A percentile compares a stretch with the other conserved stretches of the same genome.
Conservation (phyloP, 1,140 invertebrate genomes). For the Drosophila triauraria region DNA sequence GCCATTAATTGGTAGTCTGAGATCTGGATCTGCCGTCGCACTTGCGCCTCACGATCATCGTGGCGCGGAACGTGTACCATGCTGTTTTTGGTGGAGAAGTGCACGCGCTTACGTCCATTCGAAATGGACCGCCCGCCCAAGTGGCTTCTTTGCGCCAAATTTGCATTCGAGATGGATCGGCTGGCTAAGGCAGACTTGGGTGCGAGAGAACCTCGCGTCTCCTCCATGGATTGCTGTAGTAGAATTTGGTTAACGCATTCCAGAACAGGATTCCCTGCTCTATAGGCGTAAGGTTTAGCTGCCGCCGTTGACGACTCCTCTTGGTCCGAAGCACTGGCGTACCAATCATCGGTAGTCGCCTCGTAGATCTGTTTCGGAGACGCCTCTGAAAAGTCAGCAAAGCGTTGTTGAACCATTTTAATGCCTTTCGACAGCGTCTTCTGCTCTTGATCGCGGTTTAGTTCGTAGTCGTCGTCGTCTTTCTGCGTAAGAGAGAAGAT, state of each 20-base stretch:
- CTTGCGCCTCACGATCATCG: constrained; percentile 57
- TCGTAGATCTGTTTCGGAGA: constrained; percentile 84
- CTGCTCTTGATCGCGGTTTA: constrained; percentile 53
- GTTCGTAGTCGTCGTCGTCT: constrained; percentile 37
- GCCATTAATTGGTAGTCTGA: constrained; percentile 58
- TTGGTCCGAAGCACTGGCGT: constrained; percentile 87
- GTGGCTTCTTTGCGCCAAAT: constrained; percentile 56
- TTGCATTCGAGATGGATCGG: constrained; percentile 2
- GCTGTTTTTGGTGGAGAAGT: constrained; percentile 84
- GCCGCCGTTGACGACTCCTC: constrained; percentile 86
- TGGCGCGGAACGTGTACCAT: constrained; percentile 80
- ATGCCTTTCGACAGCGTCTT: constrained; percentile 50
- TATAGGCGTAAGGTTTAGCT: constrained; percentile 81
- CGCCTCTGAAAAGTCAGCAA: constrained; percentile 76
- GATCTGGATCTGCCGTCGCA: constrained; percentile 28
- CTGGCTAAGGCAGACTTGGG: constrained; percentile 38
- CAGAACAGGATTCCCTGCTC: constrained; percentile 88
- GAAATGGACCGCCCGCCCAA: constrained; percentile 55
- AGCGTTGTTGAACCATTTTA: constrained; percentile 60
- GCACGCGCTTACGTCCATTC: constrained; percentile 77
- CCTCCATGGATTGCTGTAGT: constrained; percentile 83
- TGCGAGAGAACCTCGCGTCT: constrained; percentile 45
- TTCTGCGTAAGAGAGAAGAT: constrained; percentile 71
- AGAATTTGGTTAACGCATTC: constrained; percentile 88
- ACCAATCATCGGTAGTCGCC: constrained; percentile 88